These are phyloP conservation scores for Myotis pilosus DNA, from an alignment of 2,797 vertebrate genomes.

Conservation along the genomic window DNA sequence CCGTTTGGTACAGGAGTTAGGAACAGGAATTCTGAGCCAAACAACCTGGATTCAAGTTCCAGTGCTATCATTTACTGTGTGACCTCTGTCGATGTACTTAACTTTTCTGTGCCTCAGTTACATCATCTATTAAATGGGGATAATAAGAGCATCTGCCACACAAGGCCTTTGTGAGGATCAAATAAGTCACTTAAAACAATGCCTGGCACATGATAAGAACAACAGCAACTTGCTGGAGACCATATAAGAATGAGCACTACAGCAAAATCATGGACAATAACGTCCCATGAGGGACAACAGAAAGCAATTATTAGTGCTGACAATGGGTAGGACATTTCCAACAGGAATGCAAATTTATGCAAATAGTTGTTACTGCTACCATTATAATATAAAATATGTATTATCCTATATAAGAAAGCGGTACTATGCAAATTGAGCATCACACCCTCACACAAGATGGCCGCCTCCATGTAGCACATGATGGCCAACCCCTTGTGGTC, in stretches of 20 bases:
- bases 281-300: background rate
- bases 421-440: no score
- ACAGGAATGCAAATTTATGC: background rate
- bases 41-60: background rate
- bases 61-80: background rate
- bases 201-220: background rate
- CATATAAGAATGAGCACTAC: background rate
- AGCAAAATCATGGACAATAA: background rate
- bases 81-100: background rate
- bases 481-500: no score
- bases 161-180: background rate
- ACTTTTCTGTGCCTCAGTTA: background rate
- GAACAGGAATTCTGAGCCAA: background rate
- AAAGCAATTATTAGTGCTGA: background rate
- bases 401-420: background rate
- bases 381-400: background rate
- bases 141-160: background rate
- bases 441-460: no score
- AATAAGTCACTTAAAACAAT: background rate
- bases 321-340: background rate
- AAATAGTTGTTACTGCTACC: background rate
- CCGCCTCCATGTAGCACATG: no score
- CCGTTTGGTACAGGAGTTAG: background rate
- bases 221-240: constrained; percentile 72
- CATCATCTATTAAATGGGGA: background rate